Percentiles rank a stretch among this genome's conserved stretches.
phyloP scores from a whole-genome alignment of 2,113 vertebrate genomes.

The Sinocyclocheilus anshuiensis region DNA sequence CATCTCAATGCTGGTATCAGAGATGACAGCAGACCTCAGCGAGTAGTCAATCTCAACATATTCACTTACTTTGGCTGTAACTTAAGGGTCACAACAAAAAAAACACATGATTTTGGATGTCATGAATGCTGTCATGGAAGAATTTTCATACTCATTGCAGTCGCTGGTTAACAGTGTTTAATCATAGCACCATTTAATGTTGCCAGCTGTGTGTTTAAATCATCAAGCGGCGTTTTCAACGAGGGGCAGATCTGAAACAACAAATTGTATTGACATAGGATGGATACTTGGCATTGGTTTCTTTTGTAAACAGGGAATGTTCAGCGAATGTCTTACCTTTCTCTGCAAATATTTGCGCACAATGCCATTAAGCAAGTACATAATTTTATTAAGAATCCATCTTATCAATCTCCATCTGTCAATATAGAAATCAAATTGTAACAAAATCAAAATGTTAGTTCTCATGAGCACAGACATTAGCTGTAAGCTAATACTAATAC shows the following conservation, averaged over 20 bases:
- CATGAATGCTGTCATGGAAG: neutral
- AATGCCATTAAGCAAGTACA: no score
- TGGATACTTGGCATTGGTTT: neutral
- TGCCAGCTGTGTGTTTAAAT: constrained; percentile 69
- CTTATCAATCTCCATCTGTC: no score
- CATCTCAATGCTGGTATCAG: constrained; percentile 62
- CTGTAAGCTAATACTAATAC: neutral
- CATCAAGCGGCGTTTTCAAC: constrained; percentile 57
- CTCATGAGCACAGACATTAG: neutral
- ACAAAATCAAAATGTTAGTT: neutral
- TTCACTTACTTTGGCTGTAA: constrained; percentile 71
- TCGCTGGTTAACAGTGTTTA: neutral
- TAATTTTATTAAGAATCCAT: no score
- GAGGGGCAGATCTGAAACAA: constrained; percentile 73
- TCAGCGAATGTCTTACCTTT: neutral
- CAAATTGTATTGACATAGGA: neutral
- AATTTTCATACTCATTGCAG: neutral
- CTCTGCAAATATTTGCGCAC: no score
- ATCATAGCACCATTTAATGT: constrained; percentile 68
- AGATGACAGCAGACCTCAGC: constrained; percentile 64
- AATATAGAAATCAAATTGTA: no score
- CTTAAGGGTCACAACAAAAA: constrained; percentile 54
- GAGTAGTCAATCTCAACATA: constrained; percentile 72
- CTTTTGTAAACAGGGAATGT: neutral
- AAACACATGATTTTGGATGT: neutral